phyloP scores from a whole-genome alignment of 2,113 vertebrate species.

The Notarius quadriscutis region DNA sequence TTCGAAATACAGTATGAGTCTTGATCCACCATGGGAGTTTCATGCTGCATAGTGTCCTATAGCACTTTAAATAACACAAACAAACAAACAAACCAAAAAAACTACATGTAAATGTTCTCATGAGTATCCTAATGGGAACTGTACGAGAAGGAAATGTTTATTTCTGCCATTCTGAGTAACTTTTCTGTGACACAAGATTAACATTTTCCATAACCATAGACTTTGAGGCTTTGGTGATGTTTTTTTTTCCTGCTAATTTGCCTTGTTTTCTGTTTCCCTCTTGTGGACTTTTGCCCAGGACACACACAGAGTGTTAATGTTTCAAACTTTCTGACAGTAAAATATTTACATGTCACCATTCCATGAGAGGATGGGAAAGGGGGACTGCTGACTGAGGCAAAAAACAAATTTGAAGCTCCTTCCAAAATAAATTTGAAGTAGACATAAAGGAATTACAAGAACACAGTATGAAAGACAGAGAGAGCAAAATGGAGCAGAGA shows the following conservation, averaged over 20 bases:
- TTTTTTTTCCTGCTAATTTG: constrained; percentile 7
- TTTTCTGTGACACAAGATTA: constrained; percentile 14
- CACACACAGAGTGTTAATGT: constrained; percentile 16
- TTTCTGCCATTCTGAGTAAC: constrained; percentile 18
- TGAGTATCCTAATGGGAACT: background rate
- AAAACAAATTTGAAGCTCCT: no score
- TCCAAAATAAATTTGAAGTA: background rate
- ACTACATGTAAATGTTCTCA: background rate
- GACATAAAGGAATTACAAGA: background rate
- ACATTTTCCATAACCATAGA: constrained; percentile 17
- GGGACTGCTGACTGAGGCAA: background rate
- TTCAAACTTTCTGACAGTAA: constrained; percentile 27
- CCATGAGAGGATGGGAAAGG: background rate
- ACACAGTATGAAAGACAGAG: background rate
- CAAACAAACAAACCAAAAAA: background rate
- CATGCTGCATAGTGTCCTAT: background rate
- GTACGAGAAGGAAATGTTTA: constrained; percentile 21
- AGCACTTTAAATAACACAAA: background rate
- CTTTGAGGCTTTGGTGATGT: background rate
- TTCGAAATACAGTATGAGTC: background rate
- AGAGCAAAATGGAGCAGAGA: background rate
- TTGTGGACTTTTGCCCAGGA: constrained; percentile 11
- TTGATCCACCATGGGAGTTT: background rate
- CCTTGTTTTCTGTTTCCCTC: background rate
- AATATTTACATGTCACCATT: constrained; percentile 28